phyloP scores from a whole-genome alignment of 2,113 vertebrate species.

The Pomatostomus ruficeps region DNA sequence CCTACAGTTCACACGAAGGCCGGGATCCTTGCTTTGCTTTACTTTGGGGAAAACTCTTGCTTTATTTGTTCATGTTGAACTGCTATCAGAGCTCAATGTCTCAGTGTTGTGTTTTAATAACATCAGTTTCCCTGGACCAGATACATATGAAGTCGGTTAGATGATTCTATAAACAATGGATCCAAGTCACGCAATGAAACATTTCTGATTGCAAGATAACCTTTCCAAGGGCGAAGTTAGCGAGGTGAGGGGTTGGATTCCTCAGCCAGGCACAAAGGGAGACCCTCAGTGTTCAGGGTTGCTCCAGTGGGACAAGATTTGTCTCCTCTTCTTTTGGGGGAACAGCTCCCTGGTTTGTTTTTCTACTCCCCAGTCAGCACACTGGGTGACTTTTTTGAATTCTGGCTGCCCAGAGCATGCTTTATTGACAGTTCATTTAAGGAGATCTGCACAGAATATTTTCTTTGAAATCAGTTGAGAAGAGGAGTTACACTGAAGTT shows the following conservation, averaged over 20 bases:
- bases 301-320: neutral
- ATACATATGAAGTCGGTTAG: slow-evolving; percentile 73
- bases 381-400: slow-evolving; percentile 15
- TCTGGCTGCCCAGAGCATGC: neutral
- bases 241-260: slow-evolving; percentile 52
- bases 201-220: slow-evolving; percentile 74
- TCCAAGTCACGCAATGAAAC: slow-evolving; percentile 72
- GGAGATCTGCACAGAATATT: slow-evolving; percentile 35
- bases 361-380: neutral
- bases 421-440: slow-evolving; percentile 64
- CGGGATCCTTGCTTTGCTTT: slow-evolving; percentile 66
- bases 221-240: slow-evolving; percentile 44
- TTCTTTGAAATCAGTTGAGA: slow-evolving; percentile 38
- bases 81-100: slow-evolving; percentile 71
- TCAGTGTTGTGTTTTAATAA: slow-evolving; percentile 76
- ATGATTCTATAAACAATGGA: slow-evolving; percentile 72
- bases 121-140: slow-evolving; percentile 72
- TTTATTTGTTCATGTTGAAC: slow-evolving; percentile 77
- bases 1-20: slow-evolving; percentile 68
- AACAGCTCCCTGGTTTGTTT: slow-evolving; percentile 24
- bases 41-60: slow-evolving; percentile 72
- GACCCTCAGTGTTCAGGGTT: neutral
- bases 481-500: neutral
- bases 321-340: neutral
- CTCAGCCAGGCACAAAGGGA: neutral